A percentile compares a stretch with the other conserved stretches of the same genome.
Conservation (phyloP, 2,113 vertebrate genomes). For the Macquaria ambigua region DNA sequence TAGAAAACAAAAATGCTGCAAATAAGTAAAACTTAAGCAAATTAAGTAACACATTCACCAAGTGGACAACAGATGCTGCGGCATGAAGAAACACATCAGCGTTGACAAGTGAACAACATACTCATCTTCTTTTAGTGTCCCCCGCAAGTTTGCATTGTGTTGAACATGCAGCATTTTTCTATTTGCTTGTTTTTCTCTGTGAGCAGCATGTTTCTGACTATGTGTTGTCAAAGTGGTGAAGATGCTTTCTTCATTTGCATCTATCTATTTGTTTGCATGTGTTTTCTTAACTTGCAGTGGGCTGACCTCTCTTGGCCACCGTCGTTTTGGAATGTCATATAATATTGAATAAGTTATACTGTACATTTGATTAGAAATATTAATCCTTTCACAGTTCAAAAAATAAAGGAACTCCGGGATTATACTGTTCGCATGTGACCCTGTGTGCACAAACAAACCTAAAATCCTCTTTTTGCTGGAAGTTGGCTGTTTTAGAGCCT, state of each 20-base stretch:
- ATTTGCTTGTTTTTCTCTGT: too few species aligned
- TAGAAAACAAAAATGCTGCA: not conserved
- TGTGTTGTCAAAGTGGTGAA: too few species aligned
- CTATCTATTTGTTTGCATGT: not conserved
- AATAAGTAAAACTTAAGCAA: not conserved
- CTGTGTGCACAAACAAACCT: not conserved
- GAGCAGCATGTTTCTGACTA: too few species aligned
- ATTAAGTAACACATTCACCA: too few species aligned
- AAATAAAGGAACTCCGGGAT: not conserved
- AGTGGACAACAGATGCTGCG: too few species aligned
- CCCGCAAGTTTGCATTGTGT: not conserved
- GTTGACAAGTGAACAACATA: too few species aligned
- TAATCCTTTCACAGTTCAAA: too few species aligned
- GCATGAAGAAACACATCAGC: too few species aligned
- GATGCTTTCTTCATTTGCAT: not conserved
- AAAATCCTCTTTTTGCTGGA: not conserved
- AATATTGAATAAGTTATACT: not conserved
- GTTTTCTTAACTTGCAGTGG: not conserved
- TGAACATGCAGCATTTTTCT: too few species aligned
- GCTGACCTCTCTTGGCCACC: not conserved
- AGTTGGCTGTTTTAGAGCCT: slow-evolving; percentile 6
- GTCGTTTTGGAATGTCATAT: not conserved
- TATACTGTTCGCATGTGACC: not conserved
- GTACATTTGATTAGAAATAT: not conserved
- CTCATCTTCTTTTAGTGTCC: too few species aligned